Conservation (phyloP, 2,113 vertebrate genomes). For the Channa argus region DNA sequence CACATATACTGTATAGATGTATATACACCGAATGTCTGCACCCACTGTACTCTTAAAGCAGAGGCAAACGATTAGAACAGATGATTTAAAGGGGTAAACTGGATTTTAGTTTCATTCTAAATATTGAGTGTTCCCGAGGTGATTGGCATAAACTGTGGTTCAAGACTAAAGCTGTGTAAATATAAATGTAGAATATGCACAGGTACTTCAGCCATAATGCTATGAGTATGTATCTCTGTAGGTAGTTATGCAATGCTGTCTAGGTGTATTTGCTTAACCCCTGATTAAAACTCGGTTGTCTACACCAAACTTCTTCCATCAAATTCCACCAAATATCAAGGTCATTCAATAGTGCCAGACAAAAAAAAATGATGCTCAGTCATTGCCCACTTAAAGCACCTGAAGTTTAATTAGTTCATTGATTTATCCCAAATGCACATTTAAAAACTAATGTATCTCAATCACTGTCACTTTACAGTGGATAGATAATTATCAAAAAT, state of each 20-base stretch:
- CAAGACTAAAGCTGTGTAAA: neutral
- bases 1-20: neutral
- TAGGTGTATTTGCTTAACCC: too few species aligned
- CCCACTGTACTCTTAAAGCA: neutral
- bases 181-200: neutral
- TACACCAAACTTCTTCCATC: neutral
- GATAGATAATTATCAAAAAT: neutral
- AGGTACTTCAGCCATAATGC: neutral
- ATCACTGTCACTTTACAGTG: neutral
- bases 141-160: neutral
- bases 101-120: too few species aligned
- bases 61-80: too few species aligned
- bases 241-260: too few species aligned
- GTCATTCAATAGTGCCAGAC: neutral
- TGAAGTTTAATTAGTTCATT: neutral
- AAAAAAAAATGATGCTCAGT: neutral
- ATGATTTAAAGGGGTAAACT: too few species aligned
- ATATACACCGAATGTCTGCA: slow-evolving; percentile 9
- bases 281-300: neutral
- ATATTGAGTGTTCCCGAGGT: too few species aligned
- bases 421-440: slow-evolving; percentile 8
- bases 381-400: slow-evolving; percentile 2
- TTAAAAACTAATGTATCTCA: neutral
- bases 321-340: neutral
- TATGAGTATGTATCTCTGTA: too few species aligned